Evolutionary conservation across 2,888 invertebrate genomes (phyloP), one percentile per base, ranked within the genome.

Genomic region (Sclerodermus sp.): DNA sequence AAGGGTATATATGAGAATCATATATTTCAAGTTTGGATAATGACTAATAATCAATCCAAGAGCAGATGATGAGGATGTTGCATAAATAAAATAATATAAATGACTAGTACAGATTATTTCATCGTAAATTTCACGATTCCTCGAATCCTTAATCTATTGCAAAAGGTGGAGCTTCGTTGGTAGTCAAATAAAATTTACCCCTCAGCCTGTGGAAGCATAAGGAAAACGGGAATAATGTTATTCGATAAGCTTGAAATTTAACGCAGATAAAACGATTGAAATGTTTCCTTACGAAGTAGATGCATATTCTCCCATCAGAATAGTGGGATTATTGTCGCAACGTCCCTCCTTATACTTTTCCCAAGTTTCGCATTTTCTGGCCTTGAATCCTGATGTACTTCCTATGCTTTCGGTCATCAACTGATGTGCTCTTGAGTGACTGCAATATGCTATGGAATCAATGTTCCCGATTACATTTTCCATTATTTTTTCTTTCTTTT

Each of bases 101-200:
- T 72, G 69, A 72, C 72, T 69, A 73, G 70, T 61, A 65, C 57
- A 57, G 60, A 69, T 55, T 60, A 55, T 62, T 58, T 47, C 48
- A 57, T 55, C 57, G 54, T 50, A 49, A 51, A 49, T 49, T 16
- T 42, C 45, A 49, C 43, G 47, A 51, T 55, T 40, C 13, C 38
- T 42, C 34, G 34, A 6, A 15, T 16, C 18, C 43, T 68, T 51
- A 68, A 45, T 62, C 60, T 16, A 62, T 52, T 12, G 73, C 71
- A 44, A 73, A 73, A 0, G 72, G 73, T 18, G 76, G 67, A 23
- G 68, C 65, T 23, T 60, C 62, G 47, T 73, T 73, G 45, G 73
- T 73, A 37, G 60, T 51, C 38, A 73, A 50, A 41, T 64, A 73
- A 48, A 71, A 73, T 32, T 71, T 72, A 40, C 73, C 73, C 43